Conservation (phyloP, 2,113 vertebrate genomes). For the Pterocles gutturalis region DNA sequence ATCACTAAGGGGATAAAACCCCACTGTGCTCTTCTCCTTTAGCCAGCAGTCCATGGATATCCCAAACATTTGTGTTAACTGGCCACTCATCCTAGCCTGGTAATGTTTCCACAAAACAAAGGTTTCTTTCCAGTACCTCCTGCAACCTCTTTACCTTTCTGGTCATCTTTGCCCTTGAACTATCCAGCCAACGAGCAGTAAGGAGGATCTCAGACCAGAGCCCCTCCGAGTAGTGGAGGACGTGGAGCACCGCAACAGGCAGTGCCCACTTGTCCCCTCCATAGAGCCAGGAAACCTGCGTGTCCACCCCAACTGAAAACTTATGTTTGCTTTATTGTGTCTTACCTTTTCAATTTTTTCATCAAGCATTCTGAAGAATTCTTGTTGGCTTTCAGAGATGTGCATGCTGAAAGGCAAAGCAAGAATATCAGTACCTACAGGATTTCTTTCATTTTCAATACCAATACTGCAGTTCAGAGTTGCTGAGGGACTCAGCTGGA, state of each 20-base stretch:
- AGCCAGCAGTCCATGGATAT: neutral
- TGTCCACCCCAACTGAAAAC: neutral
- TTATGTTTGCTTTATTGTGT: neutral
- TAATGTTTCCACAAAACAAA: neutral
- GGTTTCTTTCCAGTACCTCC: neutral
- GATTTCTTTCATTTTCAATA: neutral
- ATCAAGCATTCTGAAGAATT: slow-evolving; percentile 99
- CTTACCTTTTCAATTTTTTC: slow-evolving; percentile 99
- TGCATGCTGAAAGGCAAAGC: slow-evolving; percentile 88
- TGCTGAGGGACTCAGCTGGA: neutral
- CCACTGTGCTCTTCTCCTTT: neutral
- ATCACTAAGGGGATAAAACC: neutral
- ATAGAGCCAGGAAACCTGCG: fast-evolving
- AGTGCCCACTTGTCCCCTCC: neutral
- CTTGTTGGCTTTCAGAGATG: slow-evolving; percentile 98
- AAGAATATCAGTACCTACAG: neutral
- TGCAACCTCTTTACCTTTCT: neutral
- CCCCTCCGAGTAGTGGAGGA: neutral
- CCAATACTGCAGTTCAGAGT: neutral
- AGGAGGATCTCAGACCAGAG: neutral
- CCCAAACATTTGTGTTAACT: neutral
- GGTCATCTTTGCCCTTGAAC: neutral
- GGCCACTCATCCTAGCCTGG: neutral
- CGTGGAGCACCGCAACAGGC: neutral
- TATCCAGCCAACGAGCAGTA: neutral